phyloP scores from a whole-genome alignment of 1,140 invertebrate species.

The Antheraea pernyi region DNA sequence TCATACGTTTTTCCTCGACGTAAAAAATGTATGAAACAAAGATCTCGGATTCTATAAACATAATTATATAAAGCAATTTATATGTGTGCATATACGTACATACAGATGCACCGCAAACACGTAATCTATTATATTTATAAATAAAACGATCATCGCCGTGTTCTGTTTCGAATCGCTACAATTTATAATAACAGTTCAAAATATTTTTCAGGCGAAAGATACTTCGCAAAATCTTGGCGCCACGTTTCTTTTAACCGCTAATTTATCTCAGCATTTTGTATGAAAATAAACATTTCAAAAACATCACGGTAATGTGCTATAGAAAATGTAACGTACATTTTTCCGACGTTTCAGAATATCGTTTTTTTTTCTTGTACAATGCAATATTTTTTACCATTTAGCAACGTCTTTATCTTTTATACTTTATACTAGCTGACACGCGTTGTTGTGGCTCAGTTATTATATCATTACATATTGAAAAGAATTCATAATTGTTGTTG shows the following conservation, averaged over 20 bases:
- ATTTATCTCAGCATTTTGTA: background rate
- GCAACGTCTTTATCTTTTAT: too few relatives aligned
- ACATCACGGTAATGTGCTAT: background rate
- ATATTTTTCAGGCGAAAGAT: constrained; percentile 17
- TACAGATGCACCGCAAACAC: background rate
- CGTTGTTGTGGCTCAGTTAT: too few relatives aligned
- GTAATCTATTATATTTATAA: constrained; percentile 14
- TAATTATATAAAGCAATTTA: background rate
- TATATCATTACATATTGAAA: too few relatives aligned
- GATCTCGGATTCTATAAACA: background rate
- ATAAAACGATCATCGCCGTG: constrained; percentile 22
- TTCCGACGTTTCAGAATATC: background rate
- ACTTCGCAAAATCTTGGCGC: constrained; percentile 20
- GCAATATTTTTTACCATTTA: too few relatives aligned
- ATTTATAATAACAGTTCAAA: constrained; percentile 16
- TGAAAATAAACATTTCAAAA: background rate
- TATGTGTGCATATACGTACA: background rate
- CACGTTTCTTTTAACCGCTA: constrained; percentile 8
- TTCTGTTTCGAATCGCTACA: constrained; percentile 9
- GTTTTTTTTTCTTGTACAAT: background rate
- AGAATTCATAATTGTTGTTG: too few relatives aligned
- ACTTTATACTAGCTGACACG: too few relatives aligned
- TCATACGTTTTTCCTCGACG: too few relatives aligned
- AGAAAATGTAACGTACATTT: background rate
- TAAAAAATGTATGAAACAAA: background rate